Conservation (phyloP, 92 coral and sea anemone genomes). For the Diadumene lineata region DNA sequence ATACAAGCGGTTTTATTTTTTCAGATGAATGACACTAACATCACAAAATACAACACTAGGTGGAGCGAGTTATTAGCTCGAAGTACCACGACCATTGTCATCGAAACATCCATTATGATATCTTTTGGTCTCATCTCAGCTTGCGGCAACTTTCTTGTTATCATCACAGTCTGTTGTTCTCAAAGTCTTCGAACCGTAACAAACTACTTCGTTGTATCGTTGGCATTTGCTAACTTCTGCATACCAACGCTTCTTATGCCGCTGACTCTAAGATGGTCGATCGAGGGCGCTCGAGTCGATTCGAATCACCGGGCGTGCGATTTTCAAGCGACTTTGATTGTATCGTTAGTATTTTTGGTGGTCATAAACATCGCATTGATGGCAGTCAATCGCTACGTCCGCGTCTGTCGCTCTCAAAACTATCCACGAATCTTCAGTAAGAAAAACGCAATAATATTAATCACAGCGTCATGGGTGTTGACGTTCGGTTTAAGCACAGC, state of each 20-base stretch:
- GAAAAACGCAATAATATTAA: background rate
- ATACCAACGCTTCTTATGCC: slow-evolving; percentile 13
- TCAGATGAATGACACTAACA: slow-evolving; percentile 10
- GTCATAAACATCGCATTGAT: slow-evolving; percentile 22
- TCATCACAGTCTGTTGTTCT: slow-evolving; percentile 15
- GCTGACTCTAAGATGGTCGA: slow-evolving; percentile 6
- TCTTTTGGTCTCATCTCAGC: slow-evolving; percentile 6
- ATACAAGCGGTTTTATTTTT: too few relatives aligned
- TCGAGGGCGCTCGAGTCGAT: background rate
- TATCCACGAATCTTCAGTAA: slow-evolving; percentile 4
- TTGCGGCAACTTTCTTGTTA: slow-evolving; percentile 23
- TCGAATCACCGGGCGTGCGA: slow-evolving; percentile 6
- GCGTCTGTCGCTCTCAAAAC: slow-evolving; percentile 26
- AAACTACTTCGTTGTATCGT: slow-evolving; percentile 26
- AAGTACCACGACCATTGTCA: slow-evolving; percentile 1
- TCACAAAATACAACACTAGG: background rate
- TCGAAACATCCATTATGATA: slow-evolving; percentile 13
- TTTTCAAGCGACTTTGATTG: slow-evolving; percentile 17
- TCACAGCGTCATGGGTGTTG: slow-evolving; percentile 3
- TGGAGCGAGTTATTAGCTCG: slow-evolving; percentile 6
- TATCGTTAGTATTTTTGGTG: slow-evolving; percentile 4
- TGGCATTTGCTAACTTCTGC: background rate
- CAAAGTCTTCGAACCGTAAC: slow-evolving; percentile 25
- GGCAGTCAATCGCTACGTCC: slow-evolving; percentile 25
- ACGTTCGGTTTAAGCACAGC: background rate